Percentiles rank a stretch among this genome's conserved stretches.
These are phyloP conservation scores for Bryconaethiops microstoma DNA, from an alignment of 2,797 vertebrate genomes.

Conservation along the genomic window DNA sequence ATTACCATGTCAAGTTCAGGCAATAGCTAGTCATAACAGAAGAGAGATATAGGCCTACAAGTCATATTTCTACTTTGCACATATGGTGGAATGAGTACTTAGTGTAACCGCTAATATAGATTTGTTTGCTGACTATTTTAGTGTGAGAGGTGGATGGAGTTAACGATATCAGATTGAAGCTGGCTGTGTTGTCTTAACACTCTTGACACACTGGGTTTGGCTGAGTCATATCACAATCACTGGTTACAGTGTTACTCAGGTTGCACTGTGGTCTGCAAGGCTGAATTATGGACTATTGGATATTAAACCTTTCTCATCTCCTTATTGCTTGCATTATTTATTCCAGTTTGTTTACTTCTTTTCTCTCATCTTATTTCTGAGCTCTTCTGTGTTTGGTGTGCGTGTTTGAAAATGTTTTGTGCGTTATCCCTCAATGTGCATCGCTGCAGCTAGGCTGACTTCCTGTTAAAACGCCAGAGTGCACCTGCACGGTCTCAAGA, in stretches of 20 bases:
- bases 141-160: neutral
- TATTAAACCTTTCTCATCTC: neutral
- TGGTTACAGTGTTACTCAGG: neutral
- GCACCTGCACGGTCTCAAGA: slow-evolving; percentile 43
- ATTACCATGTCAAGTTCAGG: neutral
- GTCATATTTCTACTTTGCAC: neutral
- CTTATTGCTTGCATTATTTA: neutral
- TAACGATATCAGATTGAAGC: slow-evolving; percentile 16
- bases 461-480: slow-evolving; percentile 36
- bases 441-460: slow-evolving; percentile 38
- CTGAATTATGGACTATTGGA: neutral
- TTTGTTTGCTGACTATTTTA: neutral
- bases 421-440: slow-evolving; percentile 22
- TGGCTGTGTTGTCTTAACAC: neutral
- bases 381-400: neutral
- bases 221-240: slow-evolving; percentile 41
- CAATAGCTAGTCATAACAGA: too few species aligned
- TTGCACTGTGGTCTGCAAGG: slow-evolving; percentile 17
- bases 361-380: neutral
- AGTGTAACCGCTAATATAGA: neutral
- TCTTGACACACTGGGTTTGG: neutral
- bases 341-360: neutral
- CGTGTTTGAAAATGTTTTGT: neutral
- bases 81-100: neutral
- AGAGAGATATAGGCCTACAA: too few species aligned